phyloP scores from a whole-genome alignment of 1,140 invertebrate genomes.

The Nasonia giraulti region DNA sequence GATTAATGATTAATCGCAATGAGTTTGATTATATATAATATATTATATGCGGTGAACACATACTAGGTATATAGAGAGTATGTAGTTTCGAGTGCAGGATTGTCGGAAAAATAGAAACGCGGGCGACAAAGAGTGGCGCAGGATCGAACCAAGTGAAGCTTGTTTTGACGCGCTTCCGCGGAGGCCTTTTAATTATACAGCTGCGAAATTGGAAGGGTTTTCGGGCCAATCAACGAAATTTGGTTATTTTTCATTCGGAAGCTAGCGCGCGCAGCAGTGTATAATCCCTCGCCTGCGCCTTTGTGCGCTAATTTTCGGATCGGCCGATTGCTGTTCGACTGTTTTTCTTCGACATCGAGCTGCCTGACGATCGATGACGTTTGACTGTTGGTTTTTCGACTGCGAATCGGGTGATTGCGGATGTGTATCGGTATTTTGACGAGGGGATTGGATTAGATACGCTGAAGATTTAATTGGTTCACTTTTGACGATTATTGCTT shows the following conservation, averaged over 20 bases:
- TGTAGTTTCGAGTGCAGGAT: not conserved
- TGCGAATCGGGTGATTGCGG: not conserved
- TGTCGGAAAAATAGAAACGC: not conserved
- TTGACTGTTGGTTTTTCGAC: not conserved
- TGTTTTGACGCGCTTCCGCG: not conserved
- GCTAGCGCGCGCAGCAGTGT: not conserved
- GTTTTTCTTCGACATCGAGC: not conserved
- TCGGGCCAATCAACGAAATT: conserved; percentile 21
- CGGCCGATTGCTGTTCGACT: not conserved
- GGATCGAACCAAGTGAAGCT: not conserved
- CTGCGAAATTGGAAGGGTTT: not conserved
- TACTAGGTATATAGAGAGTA: not conserved
- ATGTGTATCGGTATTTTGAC: not conserved
- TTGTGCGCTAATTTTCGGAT: conserved; percentile 37
- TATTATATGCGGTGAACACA: too few relatives aligned
- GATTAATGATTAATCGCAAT: not conserved
- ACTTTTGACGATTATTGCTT: not conserved
- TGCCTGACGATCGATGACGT: not conserved
- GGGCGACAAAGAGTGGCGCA: not conserved
- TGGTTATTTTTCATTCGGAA: conserved; percentile 45
- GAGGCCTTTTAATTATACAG: conserved; percentile 28
- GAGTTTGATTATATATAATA: too few relatives aligned
- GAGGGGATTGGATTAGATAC: too few relatives aligned
- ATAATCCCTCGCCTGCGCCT: conserved; percentile 7
- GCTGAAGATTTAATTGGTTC: not conserved